phyloP scores from a whole-genome alignment of 2,113 vertebrate genomes.

The Emydura subglobosa region DNA sequence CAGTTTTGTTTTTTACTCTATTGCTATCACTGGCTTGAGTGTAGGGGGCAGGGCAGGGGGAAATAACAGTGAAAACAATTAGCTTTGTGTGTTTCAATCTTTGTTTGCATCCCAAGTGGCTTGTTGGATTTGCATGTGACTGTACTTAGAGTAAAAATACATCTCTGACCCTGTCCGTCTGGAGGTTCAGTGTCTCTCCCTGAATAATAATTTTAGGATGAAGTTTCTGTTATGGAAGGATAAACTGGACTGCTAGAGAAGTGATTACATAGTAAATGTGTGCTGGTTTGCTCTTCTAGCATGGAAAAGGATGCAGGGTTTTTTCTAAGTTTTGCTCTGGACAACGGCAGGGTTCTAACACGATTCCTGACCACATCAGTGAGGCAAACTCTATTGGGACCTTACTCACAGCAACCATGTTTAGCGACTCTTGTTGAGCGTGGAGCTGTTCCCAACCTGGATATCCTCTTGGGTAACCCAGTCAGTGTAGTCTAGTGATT shows the following conservation, averaged over 20 bases:
- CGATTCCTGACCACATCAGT: not conserved
- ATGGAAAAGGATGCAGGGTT: not conserved
- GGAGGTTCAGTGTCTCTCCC: not conserved
- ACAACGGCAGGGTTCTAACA: not conserved
- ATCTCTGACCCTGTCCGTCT: not conserved
- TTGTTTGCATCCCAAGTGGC: not conserved
- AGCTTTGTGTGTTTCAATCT: not conserved
- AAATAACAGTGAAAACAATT: not conserved
- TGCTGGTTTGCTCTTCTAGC: not conserved
- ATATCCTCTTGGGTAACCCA: not conserved
- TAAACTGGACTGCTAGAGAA: not conserved
- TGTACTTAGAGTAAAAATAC: not conserved
- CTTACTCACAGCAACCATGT: not conserved
- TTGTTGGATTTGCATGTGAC: not conserved
- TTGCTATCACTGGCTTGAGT: too few species aligned
- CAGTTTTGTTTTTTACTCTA: not conserved
- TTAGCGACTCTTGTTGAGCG: not conserved
- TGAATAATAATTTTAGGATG: not conserved
- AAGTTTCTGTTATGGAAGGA: not conserved
- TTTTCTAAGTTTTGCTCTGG: not conserved
- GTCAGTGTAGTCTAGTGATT: not conserved
- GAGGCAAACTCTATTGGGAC: not conserved
- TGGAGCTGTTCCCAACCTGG: not conserved
- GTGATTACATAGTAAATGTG: not conserved
- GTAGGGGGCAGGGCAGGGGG: too few species aligned